Base-by-base conservation (phyloP, 35 echinoderm and acorn worm genomes). In the Hemicentrotus pulcherrimus region DNA sequence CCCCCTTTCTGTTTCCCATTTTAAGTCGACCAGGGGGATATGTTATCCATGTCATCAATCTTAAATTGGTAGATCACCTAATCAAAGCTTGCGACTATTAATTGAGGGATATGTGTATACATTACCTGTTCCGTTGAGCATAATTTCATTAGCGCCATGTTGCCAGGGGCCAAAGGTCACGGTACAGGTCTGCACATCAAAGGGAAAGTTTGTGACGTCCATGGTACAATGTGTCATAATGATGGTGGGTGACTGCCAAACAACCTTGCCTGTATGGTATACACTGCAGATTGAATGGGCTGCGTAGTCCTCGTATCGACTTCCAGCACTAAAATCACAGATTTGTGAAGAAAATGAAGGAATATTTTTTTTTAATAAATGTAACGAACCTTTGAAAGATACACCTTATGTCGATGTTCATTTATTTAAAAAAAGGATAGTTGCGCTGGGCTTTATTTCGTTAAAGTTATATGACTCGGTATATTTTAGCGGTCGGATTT, bases 151-250 rank as follows among this genome's bases (percentile, higher is more conserved):
- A 22, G 96, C 97, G 46, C 96, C 96, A 94, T 99, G 98, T 86
- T 98, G 98, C 98, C 98, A 99, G 11, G 98, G 98, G 28, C 98
- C 98, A 95, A 99, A 99, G 22, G 91, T 96, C 31, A 99, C 91
- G 5, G 47, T 70, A 78, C 98, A 99, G 22, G 91, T 96, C 59
- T 99, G 98, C 15, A 95, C 91, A 60, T 99, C 98, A 86, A 99
- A 99, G 0, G 98, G 98, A 45, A 99, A 99, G 89, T 99, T 97
- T 7, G 97, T 98, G 35, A 99, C 98, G 78, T 99, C 98, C 98
- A 99, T 99, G 22, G 95, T 97, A 78, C 98, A 99, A 46, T 99
- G 98, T n/a, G 98, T 98, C 46, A 92, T 99, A 48, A 99, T 97
- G 41, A 99, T 99, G 33, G 96, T 95, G 22, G 98, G 98, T 22